phyloP scores from a whole-genome alignment of 2,888 invertebrate genomes.

The Aelia acuminata region DNA sequence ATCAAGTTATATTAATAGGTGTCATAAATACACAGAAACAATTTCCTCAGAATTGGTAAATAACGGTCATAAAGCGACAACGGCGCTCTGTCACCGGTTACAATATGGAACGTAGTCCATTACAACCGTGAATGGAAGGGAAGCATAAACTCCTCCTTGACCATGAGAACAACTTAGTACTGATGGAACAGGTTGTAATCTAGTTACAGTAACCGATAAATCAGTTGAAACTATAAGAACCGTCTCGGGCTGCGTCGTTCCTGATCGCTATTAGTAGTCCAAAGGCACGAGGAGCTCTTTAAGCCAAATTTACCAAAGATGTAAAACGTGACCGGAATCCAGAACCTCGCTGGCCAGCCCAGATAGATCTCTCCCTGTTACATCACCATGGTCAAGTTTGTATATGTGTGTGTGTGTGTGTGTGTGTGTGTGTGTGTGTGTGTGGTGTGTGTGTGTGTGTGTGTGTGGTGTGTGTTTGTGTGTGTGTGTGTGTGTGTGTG shows the following conservation, averaged over 20 bases:
- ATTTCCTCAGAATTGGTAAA: background rate
- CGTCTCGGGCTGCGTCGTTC: background rate
- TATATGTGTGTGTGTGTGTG: no score
- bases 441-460: no score
- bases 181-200: background rate
- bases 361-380: background rate
- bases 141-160: background rate
- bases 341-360: background rate
- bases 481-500: no score
- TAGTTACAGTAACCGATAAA: background rate
- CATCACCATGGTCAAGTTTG: background rate
- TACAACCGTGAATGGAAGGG: background rate
- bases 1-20: background rate
- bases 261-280: background rate
- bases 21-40: background rate
- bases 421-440: no score
- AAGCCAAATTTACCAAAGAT: conserved; percentile 48
- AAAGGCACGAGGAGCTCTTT: background rate
- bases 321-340: background rate
- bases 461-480: no score
- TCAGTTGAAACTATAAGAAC: conserved; percentile 32
- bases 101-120: background rate
- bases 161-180: background rate
- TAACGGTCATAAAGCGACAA: background rate
- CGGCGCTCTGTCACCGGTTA: background rate